A percentile compares a stretch with the other conserved stretches of the same genome.
These are phyloP conservation scores for Lacanobia wlatinum DNA, from an alignment of 2,888 invertebrate genomes.

Conservation along the genomic window DNA sequence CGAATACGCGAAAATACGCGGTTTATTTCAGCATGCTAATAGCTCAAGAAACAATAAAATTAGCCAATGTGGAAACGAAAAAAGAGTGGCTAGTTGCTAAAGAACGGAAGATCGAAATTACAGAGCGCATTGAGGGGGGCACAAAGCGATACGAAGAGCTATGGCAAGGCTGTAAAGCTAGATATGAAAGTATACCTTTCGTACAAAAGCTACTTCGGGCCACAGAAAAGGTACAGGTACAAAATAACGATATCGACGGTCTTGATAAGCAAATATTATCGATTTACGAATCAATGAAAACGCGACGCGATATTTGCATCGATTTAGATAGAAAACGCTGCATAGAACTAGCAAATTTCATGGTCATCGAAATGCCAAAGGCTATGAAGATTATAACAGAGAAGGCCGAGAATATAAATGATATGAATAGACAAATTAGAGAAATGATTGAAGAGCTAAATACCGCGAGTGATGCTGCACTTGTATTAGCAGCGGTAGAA, in stretches of 20 bases:
- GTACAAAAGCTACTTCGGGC: slow-evolving; percentile 76
- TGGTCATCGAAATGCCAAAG: slow-evolving; percentile 76
- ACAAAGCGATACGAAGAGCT: slow-evolving; percentile 81
- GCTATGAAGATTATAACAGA: slow-evolving; percentile 68
- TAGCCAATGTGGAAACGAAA: slow-evolving; percentile 79
- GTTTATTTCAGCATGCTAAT: slow-evolving; percentile 73
- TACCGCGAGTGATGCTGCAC: slow-evolving; percentile 28
- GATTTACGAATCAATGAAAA: slow-evolving; percentile 70
- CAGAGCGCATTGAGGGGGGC: slow-evolving; percentile 72
- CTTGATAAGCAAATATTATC: slow-evolving; percentile 70
- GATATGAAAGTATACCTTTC: slow-evolving; percentile 81
- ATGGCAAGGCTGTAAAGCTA: slow-evolving; percentile 78
- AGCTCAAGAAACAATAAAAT: slow-evolving; percentile 77
- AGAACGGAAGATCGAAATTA: slow-evolving; percentile 73
- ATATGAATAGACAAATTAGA: slow-evolving; percentile 68
- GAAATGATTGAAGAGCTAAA: slow-evolving; percentile 40
- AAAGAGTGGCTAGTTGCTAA: slow-evolving; percentile 78
- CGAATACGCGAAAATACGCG: too few species aligned
- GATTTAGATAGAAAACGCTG: slow-evolving; percentile 72
- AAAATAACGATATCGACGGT: slow-evolving; percentile 69
- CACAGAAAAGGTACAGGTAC: slow-evolving; percentile 65
- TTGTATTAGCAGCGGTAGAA: slow-evolving; percentile 18
- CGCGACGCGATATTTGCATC: slow-evolving; percentile 66
- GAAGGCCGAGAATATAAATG: slow-evolving; percentile 67
- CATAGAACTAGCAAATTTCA: slow-evolving; percentile 78